Evolutionary conservation across 2,113 vertebrate genomes (phyloP).

Genomic region (Pygathrix nemaeus): DNA sequence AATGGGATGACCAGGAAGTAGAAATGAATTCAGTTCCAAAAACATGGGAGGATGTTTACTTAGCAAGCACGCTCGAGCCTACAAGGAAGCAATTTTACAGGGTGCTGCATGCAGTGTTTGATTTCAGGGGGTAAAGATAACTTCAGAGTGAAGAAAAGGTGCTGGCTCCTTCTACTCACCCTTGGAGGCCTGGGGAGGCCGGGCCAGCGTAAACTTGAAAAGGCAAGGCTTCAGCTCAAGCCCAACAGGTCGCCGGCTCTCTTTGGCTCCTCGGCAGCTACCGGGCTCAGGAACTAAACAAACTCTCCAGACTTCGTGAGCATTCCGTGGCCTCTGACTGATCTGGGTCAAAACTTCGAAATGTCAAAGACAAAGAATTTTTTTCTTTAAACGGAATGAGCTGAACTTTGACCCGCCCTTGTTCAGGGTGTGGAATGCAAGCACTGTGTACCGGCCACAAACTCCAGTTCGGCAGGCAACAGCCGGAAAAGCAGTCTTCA

Average conservation of each 20-base stretch:
- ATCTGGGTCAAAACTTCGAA: constrained; percentile 68
- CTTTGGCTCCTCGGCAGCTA: neutral
- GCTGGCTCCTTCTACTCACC: constrained; percentile 1
- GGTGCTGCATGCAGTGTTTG: neutral
- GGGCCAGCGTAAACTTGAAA: neutral
- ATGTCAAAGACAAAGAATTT: constrained; percentile 40
- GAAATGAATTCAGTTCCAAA: constrained; percentile 51
- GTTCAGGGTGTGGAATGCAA: constrained; percentile 38
- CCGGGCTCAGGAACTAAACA: constrained; percentile 3
- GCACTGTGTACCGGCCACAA: constrained; percentile 23
- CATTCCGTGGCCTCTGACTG: constrained; percentile 30
- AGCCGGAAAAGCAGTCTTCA: neutral
- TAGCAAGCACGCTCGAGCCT: neutral
- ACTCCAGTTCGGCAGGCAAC: neutral
- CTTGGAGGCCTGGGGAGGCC: neutral
- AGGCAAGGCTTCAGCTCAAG: neutral
- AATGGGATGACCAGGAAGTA: constrained; percentile 55
- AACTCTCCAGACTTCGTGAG: neutral
- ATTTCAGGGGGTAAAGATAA: constrained; percentile 60
- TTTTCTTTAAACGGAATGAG: constrained; percentile 59
- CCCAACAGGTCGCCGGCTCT: neutral
- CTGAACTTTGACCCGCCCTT: constrained; percentile 68
- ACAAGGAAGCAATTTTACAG: constrained; percentile 36
- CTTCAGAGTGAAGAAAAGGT: constrained; percentile 1
- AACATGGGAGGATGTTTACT: constrained; percentile 61